phyloP scores from a whole-genome alignment of 92 coral and sea anemone species.

The Desmophyllum pertusum region DNA sequence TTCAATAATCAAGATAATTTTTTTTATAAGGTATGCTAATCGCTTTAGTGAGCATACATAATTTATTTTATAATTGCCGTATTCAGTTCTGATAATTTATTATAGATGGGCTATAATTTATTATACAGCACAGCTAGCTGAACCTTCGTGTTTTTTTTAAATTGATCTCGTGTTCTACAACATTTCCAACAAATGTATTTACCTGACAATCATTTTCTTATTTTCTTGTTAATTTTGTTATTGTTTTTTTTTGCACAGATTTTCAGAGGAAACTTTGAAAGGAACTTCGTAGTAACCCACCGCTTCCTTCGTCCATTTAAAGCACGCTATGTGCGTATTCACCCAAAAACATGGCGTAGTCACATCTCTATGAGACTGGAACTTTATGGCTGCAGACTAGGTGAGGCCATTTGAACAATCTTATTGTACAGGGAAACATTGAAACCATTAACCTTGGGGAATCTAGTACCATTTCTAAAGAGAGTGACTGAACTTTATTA shows the following conservation, averaged over 20 bases:
- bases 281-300: constrained; percentile 76
- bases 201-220: not conserved
- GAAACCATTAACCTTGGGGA: not conserved
- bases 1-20: too few relatives aligned
- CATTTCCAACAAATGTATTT: too few relatives aligned
- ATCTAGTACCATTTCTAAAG: not conserved
- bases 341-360: constrained; percentile 70
- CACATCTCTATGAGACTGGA: constrained; percentile 87
- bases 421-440: too few relatives aligned
- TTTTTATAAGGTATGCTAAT: too few relatives aligned
- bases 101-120: too few relatives aligned
- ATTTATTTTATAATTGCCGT: too few relatives aligned
- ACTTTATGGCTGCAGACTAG: constrained; percentile 87
- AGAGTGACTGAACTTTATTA: not conserved
- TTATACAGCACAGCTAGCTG: too few relatives aligned
- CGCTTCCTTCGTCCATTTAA: constrained; percentile 82
- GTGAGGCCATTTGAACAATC: constrained; percentile 57
- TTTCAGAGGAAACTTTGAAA: constrained; percentile 77
- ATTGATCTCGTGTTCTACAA: too few relatives aligned
- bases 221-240: not conserved
- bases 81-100: too few relatives aligned
- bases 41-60: too few relatives aligned
- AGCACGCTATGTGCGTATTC: constrained; percentile 88
- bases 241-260: constrained; percentile 41
- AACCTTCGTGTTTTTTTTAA: too few relatives aligned